These are phyloP conservation scores for Rafetus swinhoei DNA, from an alignment of 2,113 vertebrate species.

Conservation along the genomic window DNA sequence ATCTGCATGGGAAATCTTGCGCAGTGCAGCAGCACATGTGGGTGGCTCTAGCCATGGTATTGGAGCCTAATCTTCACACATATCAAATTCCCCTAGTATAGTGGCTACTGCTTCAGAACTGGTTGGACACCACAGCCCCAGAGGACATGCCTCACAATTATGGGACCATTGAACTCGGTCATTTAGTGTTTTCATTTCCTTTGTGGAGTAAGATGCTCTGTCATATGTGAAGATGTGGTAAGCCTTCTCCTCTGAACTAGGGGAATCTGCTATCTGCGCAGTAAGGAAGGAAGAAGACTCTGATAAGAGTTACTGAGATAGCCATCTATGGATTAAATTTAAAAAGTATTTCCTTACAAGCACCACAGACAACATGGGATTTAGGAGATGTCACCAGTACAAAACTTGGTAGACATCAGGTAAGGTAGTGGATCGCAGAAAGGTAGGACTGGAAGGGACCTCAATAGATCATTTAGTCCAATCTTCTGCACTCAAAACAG, in stretches of 20 bases:
- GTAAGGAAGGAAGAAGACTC: neutral
- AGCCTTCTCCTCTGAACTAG: neutral
- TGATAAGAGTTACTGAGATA: neutral
- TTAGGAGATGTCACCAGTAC: neutral
- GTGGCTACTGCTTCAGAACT: too few species aligned
- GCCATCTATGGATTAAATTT: neutral
- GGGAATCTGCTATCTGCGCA: neutral
- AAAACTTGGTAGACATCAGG: neutral
- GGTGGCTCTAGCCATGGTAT: neutral
- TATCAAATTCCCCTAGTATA: neutral
- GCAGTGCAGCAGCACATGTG: neutral
- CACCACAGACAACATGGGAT: neutral
- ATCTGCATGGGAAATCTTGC: fast-evolving
- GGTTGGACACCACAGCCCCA: too few species aligned
- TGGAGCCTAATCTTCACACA: neutral
- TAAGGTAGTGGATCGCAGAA: neutral
- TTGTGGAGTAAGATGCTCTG: neutral
- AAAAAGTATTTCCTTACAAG: neutral
- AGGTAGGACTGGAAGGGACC: neutral
- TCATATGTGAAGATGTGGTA: neutral
- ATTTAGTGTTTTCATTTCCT: neutral
- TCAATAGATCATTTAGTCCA: neutral
- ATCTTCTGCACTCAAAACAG: neutral
- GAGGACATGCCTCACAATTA: too few species aligned
- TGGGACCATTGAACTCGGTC: neutral